Evolutionary conservation across 2,797 vertebrate genomes (phyloP), one percentile per base, ranked within the genome.

Genomic region (Thalassophryne amazonica): DNA sequence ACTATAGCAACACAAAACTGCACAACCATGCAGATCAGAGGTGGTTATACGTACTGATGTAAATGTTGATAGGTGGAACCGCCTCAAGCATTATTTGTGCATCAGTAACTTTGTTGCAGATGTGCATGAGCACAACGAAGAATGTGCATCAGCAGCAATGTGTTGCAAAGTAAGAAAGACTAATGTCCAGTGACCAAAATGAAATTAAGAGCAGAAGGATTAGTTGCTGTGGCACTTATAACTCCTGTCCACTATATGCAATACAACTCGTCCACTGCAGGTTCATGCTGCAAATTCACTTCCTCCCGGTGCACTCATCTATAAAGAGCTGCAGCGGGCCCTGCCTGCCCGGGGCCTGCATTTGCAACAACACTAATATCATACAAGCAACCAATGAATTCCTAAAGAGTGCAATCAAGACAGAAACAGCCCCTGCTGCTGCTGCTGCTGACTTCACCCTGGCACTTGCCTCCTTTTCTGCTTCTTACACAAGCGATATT

Each of bases 371-470:
- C 69, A 60, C 78, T 83, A 87, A 88, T 81, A 88, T 84, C 71
- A 84, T 63, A 83, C 76, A 71, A 69, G 65, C 71, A 76, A 72
- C 78, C 86, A 83, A 81, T 64, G 82, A 75, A 88, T 76, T 84
- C 81, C 66, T 81, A 82, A 86, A 83, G 80, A 80, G 75, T 3
- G 33, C 64, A 89, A 89, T 76, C 75, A 85, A 79, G 75, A 64
- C 63, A 80, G 64, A 84, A 84, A 69, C 73, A 73, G 70, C 67
- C 72, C 70, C 57, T 53, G 62, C 63, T 19, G 33, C 69, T 69
- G 60, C 57, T 53, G 62, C 63, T 19, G 33, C 69, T 69, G 60
- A 70, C 73, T 58, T 54, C 22, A 27, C 61, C 66, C 64, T 48
- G 51, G 51, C 82, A 81, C 73, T 72, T 69, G 58, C 67, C 69